Evolutionary conservation across 2,888 invertebrate genomes (phyloP).

Genomic region (Pollenia angustigena): DNA sequence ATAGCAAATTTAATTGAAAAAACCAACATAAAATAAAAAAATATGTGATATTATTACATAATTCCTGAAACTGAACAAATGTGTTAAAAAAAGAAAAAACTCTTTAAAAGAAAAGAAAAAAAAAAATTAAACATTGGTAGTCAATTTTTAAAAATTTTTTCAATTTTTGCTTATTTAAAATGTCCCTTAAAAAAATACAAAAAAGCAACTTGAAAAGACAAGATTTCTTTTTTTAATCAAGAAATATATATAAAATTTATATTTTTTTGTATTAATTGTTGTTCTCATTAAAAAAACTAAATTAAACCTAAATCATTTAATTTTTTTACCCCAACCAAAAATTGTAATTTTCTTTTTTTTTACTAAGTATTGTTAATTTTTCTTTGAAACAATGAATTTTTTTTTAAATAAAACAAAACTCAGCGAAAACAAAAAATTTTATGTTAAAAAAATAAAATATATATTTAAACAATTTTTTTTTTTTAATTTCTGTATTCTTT

Average conservation of each 20-base stretch:
- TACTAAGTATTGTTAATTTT: no score
- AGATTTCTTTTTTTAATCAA: constrained; percentile 43
- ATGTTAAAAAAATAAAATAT: constrained; percentile 30
- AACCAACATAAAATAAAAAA: constrained; percentile 32
- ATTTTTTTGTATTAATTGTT: constrained; percentile 68
- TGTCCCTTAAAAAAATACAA: no score
- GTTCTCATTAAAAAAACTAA: constrained; percentile 73
- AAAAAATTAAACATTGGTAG: constrained; percentile 42
- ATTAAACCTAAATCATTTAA: constrained; percentile 67
- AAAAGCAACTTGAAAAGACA: constrained; percentile 62
- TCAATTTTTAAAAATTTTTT: constrained; percentile 12
- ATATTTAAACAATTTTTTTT: constrained; percentile 30
- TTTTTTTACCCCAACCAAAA: no score
- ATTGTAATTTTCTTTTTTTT: no score
- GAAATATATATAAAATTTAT: constrained; percentile 50
- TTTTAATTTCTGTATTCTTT: constrained; percentile 56
- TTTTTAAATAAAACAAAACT: constrained; percentile 48
- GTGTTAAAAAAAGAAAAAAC: constrained; percentile 47
- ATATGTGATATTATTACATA: constrained; percentile 73
- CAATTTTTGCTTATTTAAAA: no score
- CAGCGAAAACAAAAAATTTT: constrained; percentile 54
- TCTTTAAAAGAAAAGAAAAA: constrained; percentile 12
- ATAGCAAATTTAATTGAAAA: constrained; percentile 56
- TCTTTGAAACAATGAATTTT: constrained; percentile 11
- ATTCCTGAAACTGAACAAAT: constrained; percentile 55